Conservation (phyloP, 1,140 invertebrate genomes). For the Aphelinus atriplicis region DNA sequence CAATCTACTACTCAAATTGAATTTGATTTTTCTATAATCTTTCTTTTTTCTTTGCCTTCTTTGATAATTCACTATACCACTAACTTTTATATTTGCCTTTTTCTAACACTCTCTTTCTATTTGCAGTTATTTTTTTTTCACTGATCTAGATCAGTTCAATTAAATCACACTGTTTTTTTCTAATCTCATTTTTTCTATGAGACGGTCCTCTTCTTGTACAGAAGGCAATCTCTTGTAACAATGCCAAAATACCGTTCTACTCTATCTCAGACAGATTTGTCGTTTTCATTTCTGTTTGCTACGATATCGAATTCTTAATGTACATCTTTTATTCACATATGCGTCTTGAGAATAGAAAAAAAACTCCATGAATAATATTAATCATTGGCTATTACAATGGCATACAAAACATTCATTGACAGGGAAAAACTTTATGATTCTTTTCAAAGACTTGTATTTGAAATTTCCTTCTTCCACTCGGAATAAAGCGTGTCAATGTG, state of each 20-base stretch:
- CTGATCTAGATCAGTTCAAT: conserved; percentile 5
- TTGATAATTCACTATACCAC: background rate
- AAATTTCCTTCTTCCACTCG: too few relatives aligned
- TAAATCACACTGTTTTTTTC: background rate
- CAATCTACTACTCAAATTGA: conserved; percentile 43
- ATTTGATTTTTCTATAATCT: background rate
- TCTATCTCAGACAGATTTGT: too few relatives aligned
- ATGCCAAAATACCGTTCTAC: too few relatives aligned
- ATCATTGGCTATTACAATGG: conserved; percentile 55
- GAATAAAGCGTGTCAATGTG: too few relatives aligned
- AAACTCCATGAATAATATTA: conserved; percentile 8
- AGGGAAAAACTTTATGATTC: conserved; percentile 46
- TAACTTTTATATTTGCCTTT: background rate
- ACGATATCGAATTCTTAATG: background rate
- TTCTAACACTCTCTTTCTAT: background rate
- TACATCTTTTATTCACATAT: background rate
- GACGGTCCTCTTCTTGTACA: too few relatives aligned
- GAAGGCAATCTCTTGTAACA: too few relatives aligned
- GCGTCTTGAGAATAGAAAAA: background rate
- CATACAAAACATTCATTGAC: conserved; percentile 59
- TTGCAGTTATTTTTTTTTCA: background rate
- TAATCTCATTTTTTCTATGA: too few relatives aligned
- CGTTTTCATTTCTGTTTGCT: background rate
- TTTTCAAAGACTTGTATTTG: background rate
- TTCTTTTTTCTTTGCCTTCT: conserved; percentile 12